Evolutionary conservation across 2,888 invertebrate genomes (phyloP), one percentile per base, ranked within the genome.

Genomic region (Agrilus mali): DNA sequence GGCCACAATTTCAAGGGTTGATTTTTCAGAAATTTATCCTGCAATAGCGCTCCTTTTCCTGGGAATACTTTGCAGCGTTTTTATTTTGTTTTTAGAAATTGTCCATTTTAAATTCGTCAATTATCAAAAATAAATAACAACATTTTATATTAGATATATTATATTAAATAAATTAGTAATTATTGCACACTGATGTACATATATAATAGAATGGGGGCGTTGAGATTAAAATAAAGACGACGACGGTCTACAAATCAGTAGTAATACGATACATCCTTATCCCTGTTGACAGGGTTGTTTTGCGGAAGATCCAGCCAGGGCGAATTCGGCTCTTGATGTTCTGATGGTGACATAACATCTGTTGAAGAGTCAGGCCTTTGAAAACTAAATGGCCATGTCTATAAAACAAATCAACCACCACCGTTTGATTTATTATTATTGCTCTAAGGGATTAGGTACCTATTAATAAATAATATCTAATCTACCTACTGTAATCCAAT

Each of bases 331-430:
- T 57, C 59, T 2, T 69, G 61, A 53, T 69, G 52, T 36, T 57
- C 59, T 2, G 69, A 61, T 53, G n/a, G n/a, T n/a, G n/a, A n/a
- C n/a, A 69, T 69, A 53, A 68, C 70, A 46, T 73, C 63, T 6
- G 70, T 60, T 2, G 71, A 71, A 13, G 73, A 72, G 47, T 55
- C 55, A 27, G 55, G 44, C 42, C 80, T 77, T 63, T 84, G 84
- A 60, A 85, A 82, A 45, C 81, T 81, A 58, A 84, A 85, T 1
- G 85, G 85, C 85, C 85, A 85, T n/a, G 82, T 82, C 85, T 85
- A 74, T 20, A 74, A 76, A 47, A 47, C 47, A 53, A 49, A n/a
- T 36, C 43, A 15, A 6, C n/a, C 7, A n/a, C 14, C 35, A n/a
- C 14, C 16, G 16, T 35, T 35, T 35, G 15, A 35, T 27, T 27